A percentile compares a stretch with the other conserved stretches of the same genome.
Conservation (phyloP, 2,113 vertebrate genomes). For the Bos indicus region DNA sequence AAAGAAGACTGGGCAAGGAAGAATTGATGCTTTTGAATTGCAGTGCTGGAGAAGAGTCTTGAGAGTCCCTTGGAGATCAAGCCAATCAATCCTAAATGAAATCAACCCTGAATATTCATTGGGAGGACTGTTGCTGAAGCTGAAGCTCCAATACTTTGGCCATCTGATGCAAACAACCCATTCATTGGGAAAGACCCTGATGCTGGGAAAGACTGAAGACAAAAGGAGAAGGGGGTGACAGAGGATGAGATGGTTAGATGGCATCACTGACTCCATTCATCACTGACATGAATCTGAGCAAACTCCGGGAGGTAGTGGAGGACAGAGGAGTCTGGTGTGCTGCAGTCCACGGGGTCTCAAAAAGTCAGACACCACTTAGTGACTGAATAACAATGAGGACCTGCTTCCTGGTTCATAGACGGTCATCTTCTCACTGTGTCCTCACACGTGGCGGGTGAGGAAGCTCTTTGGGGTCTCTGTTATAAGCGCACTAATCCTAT, state of each 20-base stretch:
- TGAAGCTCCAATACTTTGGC: not conserved
- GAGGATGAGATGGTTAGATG: not conserved
- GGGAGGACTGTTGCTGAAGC: not conserved
- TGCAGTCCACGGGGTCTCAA: not conserved
- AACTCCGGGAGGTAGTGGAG: rapidly evolving
- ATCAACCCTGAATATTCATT: not conserved
- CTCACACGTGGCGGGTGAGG: not conserved
- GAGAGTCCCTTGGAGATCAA: not conserved
- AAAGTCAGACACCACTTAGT: not conserved
- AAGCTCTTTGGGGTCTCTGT: not conserved
- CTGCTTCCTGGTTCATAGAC: not conserved
- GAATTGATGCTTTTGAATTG: not conserved
- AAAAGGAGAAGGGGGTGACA: not conserved
- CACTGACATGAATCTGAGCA: not conserved
- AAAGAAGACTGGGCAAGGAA: not conserved
- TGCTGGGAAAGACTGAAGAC: not conserved
- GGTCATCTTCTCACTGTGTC: not conserved
- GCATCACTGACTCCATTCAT: not conserved
- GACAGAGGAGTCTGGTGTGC: not conserved
- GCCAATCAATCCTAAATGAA: not conserved
- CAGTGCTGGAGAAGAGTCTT: not conserved
- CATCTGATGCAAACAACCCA: not conserved
- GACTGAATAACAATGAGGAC: not conserved
- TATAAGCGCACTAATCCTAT: not conserved
- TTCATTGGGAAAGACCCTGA: not conserved